A percentile compares a stretch with the other conserved stretches of the same genome.
Conservation (phyloP, 2,888 invertebrate species). For the Synanthedon vespiformis region DNA sequence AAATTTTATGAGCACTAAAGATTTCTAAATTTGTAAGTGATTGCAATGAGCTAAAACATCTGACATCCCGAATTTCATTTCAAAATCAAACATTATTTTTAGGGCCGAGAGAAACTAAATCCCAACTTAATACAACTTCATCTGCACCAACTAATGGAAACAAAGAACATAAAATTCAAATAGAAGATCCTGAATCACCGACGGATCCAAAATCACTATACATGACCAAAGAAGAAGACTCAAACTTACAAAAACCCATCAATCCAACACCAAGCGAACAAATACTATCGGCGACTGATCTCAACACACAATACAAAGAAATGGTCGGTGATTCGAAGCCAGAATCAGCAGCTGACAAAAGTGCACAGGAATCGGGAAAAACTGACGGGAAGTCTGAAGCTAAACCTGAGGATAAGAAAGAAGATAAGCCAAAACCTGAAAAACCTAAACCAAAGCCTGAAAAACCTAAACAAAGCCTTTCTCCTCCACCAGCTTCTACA, state of each 20-base stretch:
- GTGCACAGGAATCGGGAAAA: conserved; percentile 7
- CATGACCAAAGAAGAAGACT: conserved; percentile 46
- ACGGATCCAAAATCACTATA: conserved; percentile 28
- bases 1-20: too few species aligned
- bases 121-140: too few species aligned
- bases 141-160: conserved; percentile 2
- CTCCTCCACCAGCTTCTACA: conserved; percentile 38
- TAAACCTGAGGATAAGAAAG: conserved; percentile 1
- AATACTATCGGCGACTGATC: conserved; percentile 46
- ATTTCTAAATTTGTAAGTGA: too few species aligned
- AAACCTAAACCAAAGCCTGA: conserved; percentile 4
- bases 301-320: conserved; percentile 34
- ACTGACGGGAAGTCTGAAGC: not conserved
- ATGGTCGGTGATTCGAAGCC: conserved; percentile 8
- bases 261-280: conserved; percentile 45
- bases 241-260: conserved; percentile 41
- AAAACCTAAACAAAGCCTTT: conserved; percentile 16
- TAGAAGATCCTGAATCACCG: conserved; percentile 43
- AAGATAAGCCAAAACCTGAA: conserved; percentile 6
- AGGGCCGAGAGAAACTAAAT: too few species aligned
- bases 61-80: too few species aligned
- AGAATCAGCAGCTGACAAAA: not conserved
- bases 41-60: too few species aligned
- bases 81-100: too few species aligned
- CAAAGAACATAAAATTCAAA: conserved; percentile 44